phyloP scores from a whole-genome alignment of 1,140 invertebrate genomes.

The Cydia amplana region DNA sequence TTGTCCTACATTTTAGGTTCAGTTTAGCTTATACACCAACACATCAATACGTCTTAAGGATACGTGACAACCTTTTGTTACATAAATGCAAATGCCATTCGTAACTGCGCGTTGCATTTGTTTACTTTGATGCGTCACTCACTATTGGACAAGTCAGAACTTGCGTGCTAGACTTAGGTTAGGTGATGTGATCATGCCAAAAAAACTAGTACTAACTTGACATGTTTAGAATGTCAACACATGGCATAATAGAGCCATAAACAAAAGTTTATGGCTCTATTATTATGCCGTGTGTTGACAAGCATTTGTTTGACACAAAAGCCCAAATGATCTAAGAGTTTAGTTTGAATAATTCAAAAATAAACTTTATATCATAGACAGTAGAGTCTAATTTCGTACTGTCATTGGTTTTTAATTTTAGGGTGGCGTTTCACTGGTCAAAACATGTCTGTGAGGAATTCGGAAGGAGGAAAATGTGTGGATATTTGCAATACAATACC shows the following conservation, averaged over 20 bases:
- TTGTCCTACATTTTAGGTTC: background rate
- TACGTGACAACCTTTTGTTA: background rate
- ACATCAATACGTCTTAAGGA: background rate
- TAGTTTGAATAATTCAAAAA: background rate
- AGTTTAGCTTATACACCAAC: background rate
- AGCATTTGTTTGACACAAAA: background rate
- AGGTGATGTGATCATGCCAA: slow-evolving; percentile 23
- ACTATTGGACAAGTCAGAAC: slow-evolving; percentile 13
- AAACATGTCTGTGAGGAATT: background rate
- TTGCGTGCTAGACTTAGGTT: slow-evolving; percentile 4
- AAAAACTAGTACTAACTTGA: slow-evolving; percentile 11
- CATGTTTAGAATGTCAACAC: background rate
- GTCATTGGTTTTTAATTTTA: background rate
- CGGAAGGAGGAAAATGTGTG: slow-evolving; percentile 27
- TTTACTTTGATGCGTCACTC: background rate
- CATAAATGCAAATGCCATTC: slow-evolving; percentile 8
- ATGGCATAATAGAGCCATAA: no score
- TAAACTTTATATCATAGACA: background rate
- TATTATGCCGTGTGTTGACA: background rate
- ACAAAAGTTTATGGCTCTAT: slow-evolving; percentile 7
- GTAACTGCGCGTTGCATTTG: background rate
- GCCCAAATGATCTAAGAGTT: background rate
- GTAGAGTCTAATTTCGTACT: background rate
- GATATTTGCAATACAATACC: background rate
- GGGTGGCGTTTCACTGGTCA: background rate